Evolutionary conservation across 2,888 invertebrate genomes (phyloP).

Genomic region (Caenorhabditis imperialis): DNA sequence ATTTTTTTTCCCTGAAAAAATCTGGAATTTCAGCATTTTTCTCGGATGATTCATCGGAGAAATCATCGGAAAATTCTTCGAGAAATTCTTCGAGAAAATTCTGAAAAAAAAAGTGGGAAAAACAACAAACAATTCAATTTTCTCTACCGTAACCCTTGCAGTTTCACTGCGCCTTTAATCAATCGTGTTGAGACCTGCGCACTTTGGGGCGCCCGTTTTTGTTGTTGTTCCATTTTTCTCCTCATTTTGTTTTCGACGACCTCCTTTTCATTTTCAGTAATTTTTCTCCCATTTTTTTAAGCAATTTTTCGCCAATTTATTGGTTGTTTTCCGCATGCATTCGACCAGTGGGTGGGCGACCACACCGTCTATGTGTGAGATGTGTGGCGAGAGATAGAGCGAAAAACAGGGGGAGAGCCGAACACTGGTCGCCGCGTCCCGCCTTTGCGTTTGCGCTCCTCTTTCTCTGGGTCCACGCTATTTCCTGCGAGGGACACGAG

Average conservation of each 20-base stretch:
- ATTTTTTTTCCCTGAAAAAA: no score
- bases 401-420: conserved; percentile 36
- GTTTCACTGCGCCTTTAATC: conserved; percentile 26
- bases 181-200: conserved; percentile 15
- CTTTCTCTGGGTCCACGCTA: conserved; percentile 39
- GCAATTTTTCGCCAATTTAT: neutral
- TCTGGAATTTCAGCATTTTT: no score
- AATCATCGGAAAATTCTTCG: no score
- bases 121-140: neutral
- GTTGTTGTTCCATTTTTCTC: neutral
- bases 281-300: neutral
- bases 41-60: no score
- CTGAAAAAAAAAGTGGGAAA: conserved; percentile 4
- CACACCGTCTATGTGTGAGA: conserved; percentile 18
- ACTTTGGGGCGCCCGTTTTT: conserved; percentile 3
- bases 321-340: no score
- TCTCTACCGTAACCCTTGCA: conserved; percentile 28
- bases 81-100: neutral
- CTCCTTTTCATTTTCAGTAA: conserved; percentile 1
- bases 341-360: no score
- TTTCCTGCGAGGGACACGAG: conserved; percentile 34
- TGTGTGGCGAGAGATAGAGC: conserved; percentile 31
- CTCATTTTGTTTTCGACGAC: neutral
- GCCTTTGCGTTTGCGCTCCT: conserved; percentile 5
- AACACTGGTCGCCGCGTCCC: conserved; percentile 36